phyloP scores from a whole-genome alignment of 2,888 invertebrate species.

The Torymus auratus region DNA sequence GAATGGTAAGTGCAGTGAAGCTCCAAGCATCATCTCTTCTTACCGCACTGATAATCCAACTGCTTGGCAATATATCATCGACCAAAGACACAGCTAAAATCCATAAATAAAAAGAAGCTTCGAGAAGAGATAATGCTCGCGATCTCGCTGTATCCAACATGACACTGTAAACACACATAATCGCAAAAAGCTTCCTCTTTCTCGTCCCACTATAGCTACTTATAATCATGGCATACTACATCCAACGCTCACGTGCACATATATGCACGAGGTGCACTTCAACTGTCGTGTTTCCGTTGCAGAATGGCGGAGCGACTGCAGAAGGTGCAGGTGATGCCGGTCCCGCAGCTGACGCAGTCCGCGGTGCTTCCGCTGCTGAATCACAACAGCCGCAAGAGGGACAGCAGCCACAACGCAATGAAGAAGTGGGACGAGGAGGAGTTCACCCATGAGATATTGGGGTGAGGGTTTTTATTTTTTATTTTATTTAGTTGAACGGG shows the following conservation, averaged over 20 bases:
- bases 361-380: constrained; percentile 74
- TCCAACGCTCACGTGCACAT: too few relatives aligned
- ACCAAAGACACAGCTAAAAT: too few relatives aligned
- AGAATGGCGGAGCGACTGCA: constrained; percentile 50
- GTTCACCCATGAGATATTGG: constrained; percentile 85
- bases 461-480: constrained; percentile 78
- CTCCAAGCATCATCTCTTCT: constrained; percentile 9
- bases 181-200: too few relatives aligned
- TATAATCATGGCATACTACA: too few relatives aligned
- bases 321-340: constrained; percentile 45
- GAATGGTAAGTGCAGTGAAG: constrained; percentile 28
- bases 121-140: too few relatives aligned
- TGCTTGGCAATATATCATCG: too few relatives aligned
- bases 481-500: not conserved
- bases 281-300: constrained; percentile 31
- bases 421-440: constrained; percentile 79
- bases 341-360: constrained; percentile 65
- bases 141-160: too few relatives aligned
- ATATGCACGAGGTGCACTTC: not conserved
- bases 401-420: constrained; percentile 15
- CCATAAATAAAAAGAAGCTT: not conserved
- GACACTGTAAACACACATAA: too few relatives aligned
- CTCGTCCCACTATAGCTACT: too few relatives aligned
- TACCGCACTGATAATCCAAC: too few relatives aligned
- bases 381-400: constrained; percentile 68